Conservation (phyloP, 2,113 vertebrate genomes). For the Toxotes jaculatrix region DNA sequence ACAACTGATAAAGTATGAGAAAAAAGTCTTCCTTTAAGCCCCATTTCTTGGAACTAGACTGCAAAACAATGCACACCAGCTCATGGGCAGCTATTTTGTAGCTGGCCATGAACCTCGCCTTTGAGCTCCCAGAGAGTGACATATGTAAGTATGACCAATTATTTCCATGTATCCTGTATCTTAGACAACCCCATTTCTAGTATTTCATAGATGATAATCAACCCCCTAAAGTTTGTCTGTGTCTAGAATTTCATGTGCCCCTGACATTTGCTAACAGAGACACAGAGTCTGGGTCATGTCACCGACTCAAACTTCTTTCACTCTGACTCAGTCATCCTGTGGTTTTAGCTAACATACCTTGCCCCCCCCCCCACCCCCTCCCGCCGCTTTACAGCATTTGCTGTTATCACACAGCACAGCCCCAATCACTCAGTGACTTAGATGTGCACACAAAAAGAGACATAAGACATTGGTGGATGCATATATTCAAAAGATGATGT, state of each 20-base stretch:
- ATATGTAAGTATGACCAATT: background rate
- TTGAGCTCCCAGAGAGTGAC: background rate
- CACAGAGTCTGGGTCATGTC: constrained; percentile 43
- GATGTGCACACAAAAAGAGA: background rate
- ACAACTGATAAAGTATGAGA: background rate
- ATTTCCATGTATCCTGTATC: background rate
- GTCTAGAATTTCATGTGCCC: constrained; percentile 17
- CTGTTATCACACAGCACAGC: constrained; percentile 27
- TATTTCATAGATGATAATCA: constrained; percentile 14
- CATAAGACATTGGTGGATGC: background rate
- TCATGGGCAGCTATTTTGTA: background rate
- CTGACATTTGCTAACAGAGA: constrained; percentile 48
- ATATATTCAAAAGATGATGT: constrained; percentile 15
- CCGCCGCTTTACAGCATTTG: background rate
- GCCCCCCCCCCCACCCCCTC: background rate
- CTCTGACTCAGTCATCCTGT: constrained; percentile 39
- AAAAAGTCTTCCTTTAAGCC: background rate
- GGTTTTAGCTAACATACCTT: constrained; percentile 19
- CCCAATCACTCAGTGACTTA: constrained; percentile 13
- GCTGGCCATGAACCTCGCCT: too few species aligned
- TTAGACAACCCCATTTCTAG: background rate
- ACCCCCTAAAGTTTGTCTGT: background rate
- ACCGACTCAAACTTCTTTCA: constrained; percentile 13
- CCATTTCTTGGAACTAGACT: background rate
- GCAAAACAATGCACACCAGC: background rate